These are phyloP conservation scores for Heterotis niloticus DNA, from an alignment of 2,113 vertebrate genomes.

Conservation along the genomic window DNA sequence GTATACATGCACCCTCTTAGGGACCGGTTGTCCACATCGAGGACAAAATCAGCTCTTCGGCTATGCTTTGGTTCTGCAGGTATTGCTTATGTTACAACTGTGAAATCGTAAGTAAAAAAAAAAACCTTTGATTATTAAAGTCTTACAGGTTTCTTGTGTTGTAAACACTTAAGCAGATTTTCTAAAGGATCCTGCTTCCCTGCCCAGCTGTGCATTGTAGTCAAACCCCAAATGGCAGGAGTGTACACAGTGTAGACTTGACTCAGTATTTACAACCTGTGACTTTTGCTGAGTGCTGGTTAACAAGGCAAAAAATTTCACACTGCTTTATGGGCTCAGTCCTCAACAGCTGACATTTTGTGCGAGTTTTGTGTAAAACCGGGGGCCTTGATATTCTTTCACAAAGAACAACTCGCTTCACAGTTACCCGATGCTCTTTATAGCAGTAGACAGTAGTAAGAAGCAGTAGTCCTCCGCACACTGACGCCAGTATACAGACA, in stretches of 20 bases:
- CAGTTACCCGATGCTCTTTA: constrained; percentile 31
- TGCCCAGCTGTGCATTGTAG: too few relatives aligned
- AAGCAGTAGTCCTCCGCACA: constrained; percentile 34
- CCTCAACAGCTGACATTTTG: too few relatives aligned
- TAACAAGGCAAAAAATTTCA: too few relatives aligned
- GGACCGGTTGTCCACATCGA: not conserved
- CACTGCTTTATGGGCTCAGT: too few relatives aligned
- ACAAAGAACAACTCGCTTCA: too few relatives aligned
- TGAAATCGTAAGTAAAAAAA: not conserved
- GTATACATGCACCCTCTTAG: not conserved
- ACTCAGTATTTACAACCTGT: not conserved
- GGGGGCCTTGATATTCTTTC: too few relatives aligned
- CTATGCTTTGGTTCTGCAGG: too few relatives aligned
- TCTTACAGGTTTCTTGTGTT: not conserved
- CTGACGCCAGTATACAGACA: constrained; percentile 19
- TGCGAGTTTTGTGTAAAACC: too few relatives aligned
- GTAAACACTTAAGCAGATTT: not conserved
- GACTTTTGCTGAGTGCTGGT: too few relatives aligned
- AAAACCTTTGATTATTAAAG: not conserved
- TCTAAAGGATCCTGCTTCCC: too few relatives aligned
- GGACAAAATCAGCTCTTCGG: not conserved
- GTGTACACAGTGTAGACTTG: not conserved
- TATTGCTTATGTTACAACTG: too few relatives aligned
- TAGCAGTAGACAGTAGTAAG: constrained; percentile 24
- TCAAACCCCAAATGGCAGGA: too few relatives aligned